A percentile compares a stretch with the other conserved stretches of the same genome.
Conservation (phyloP, 2,797 vertebrate genomes). For the Botia almorhae region DNA sequence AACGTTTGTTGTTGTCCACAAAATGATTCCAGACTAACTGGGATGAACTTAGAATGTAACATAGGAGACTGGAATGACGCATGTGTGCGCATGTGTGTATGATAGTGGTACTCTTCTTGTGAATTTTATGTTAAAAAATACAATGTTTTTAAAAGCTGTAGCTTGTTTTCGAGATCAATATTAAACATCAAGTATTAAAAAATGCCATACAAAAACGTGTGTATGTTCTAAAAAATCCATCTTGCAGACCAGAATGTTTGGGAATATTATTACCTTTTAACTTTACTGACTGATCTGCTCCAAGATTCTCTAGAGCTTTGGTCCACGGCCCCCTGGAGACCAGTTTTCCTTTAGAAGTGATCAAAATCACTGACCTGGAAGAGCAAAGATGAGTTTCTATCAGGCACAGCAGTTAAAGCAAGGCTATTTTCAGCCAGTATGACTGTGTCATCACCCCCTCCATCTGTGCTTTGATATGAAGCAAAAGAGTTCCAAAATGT, state of each 20-base stretch:
- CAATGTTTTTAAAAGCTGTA: too few species aligned
- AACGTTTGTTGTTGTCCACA: neutral
- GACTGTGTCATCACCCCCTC: neutral
- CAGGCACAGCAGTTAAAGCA: neutral
- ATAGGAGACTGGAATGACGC: neutral
- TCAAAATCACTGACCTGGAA: constrained; percentile 86
- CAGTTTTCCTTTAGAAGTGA: constrained; percentile 88
- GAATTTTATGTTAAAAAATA: too few species aligned
- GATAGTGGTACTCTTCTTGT: too few species aligned
- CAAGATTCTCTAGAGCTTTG: constrained; percentile 86
- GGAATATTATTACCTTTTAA: constrained; percentile 84
- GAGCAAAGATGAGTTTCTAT: neutral
- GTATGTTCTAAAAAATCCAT: neutral
- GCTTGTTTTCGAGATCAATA: too few species aligned
- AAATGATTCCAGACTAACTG: neutral
- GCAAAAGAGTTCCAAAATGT: neutral
- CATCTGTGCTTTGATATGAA: neutral
- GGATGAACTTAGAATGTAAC: neutral
- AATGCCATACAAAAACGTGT: too few species aligned
- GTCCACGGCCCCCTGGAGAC: constrained; percentile 87
- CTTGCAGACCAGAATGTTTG: neutral
- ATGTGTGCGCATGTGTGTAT: too few species aligned
- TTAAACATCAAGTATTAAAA: too few species aligned
- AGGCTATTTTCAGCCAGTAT: neutral
- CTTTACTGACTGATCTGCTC: constrained; percentile 78